Conservation (phyloP, 2,797 vertebrate genomes). For the Meriones psammophilus region DNA sequence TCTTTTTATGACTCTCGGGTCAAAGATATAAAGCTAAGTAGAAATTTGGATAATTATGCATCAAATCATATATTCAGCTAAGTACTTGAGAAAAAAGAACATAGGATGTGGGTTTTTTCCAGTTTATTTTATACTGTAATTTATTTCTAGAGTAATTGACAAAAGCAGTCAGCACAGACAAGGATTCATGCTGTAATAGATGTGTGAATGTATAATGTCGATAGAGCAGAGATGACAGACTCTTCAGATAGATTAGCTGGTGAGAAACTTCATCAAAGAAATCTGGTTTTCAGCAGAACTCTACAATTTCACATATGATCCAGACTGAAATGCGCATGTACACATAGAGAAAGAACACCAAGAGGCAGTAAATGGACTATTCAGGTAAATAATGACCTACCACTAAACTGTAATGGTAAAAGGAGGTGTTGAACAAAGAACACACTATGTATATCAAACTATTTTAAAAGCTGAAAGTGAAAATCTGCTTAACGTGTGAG, state of each 20-base stretch:
- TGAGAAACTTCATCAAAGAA: background rate
- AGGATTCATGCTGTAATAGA: background rate
- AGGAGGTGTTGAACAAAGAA: background rate
- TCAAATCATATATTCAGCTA: conserved; percentile 19
- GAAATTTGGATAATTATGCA: conserved; percentile 62
- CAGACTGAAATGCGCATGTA: background rate
- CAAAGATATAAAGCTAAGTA: conserved; percentile 53
- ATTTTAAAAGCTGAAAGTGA: background rate
- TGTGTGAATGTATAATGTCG: accelerated
- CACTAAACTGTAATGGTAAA: background rate
- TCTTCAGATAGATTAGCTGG: background rate
- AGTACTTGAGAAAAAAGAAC: conserved; percentile 39
- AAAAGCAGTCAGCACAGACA: background rate
- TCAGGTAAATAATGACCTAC: background rate
- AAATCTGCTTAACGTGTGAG: background rate
- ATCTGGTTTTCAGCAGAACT: background rate
- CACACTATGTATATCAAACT: background rate
- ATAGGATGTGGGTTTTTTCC: background rate
- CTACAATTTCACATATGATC: background rate
- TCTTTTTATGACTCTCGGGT: conserved; percentile 49
- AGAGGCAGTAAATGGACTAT: background rate
- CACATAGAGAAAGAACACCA: background rate
- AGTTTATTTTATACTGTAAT: background rate
- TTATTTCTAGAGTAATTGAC: background rate
- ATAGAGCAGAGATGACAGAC: background rate